phyloP scores from a whole-genome alignment of 2,113 vertebrate genomes.

The Cichladusa arquata region DNA sequence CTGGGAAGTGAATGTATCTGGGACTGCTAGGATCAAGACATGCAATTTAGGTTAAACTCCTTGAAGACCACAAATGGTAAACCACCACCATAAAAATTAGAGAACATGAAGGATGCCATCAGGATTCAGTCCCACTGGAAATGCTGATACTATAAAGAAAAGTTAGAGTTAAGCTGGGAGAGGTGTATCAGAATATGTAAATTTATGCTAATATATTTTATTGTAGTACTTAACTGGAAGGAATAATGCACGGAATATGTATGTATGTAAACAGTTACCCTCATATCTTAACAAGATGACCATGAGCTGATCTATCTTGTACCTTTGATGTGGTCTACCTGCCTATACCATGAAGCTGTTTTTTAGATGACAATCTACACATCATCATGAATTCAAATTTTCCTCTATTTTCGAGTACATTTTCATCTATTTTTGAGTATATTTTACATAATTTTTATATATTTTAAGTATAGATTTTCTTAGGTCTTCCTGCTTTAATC shows the following conservation, averaged over 20 bases:
- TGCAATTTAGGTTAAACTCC: background rate
- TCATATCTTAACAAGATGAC: background rate
- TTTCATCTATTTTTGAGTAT: background rate
- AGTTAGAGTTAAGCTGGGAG: background rate
- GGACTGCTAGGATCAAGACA: background rate
- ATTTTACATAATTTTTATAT: background rate
- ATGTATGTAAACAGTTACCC: background rate
- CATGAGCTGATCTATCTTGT: background rate
- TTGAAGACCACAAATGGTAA: background rate
- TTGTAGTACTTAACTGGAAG: background rate
- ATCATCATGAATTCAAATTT: background rate
- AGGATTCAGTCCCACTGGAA: background rate
- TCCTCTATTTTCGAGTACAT: background rate
- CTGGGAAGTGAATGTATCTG: background rate
- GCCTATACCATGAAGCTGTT: background rate
- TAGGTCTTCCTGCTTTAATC: background rate
- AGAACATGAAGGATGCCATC: background rate
- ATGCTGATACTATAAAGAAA: background rate
- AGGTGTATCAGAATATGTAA: background rate
- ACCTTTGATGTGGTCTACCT: background rate
- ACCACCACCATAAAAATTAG: background rate
- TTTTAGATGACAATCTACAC: background rate
- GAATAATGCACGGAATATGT: background rate
- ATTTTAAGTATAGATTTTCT: background rate
- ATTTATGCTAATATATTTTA: background rate